A percentile compares a stretch with the other conserved stretches of the same genome.
Conservation (phyloP, 2,797 vertebrate species). For the Microctenopoma lineatum region DNA sequence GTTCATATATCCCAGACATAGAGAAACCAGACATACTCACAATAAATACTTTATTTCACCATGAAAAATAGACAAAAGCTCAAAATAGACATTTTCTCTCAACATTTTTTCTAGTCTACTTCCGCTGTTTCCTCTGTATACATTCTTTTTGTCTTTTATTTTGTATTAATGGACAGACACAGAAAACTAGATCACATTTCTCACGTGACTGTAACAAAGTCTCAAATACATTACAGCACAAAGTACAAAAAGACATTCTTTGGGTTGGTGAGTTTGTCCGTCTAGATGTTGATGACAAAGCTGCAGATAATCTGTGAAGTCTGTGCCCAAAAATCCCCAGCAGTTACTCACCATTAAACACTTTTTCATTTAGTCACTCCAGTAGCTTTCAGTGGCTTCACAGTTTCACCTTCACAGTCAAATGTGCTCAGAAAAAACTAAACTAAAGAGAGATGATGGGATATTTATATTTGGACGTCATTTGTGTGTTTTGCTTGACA, state of each 20-base stretch:
- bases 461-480: slow-evolving; percentile 18
- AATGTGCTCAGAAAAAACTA: slow-evolving; percentile 28
- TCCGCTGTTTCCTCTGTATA: slow-evolving; percentile 45
- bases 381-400: slow-evolving; percentile 34
- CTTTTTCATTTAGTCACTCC: slow-evolving; percentile 22
- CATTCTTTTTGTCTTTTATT: slow-evolving; percentile 47
- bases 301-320: slow-evolving; percentile 15
- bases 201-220: slow-evolving; percentile 48
- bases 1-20: too few relatives aligned
- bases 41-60: slow-evolving; percentile 85
- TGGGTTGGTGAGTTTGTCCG: slow-evolving; percentile 28
- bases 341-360: slow-evolving; percentile 7
- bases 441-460: slow-evolving; percentile 8
- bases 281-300: slow-evolving; percentile 47
- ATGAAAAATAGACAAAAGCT: slow-evolving; percentile 80
- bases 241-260: slow-evolving; percentile 68
- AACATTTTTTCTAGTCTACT: slow-evolving; percentile 26
- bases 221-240: slow-evolving; percentile 66
- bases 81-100: slow-evolving; percentile 52
- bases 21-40: slow-evolving; percentile 46
- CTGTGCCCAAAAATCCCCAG: slow-evolving; percentile 14
- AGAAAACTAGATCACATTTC: slow-evolving; percentile 44
- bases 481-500: slow-evolving; percentile 23
- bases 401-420: slow-evolving; percentile 32
- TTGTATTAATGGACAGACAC: slow-evolving; percentile 47